phyloP scores from a whole-genome alignment of 2,888 invertebrate genomes.

The Stenotaenia linearis region DNA sequence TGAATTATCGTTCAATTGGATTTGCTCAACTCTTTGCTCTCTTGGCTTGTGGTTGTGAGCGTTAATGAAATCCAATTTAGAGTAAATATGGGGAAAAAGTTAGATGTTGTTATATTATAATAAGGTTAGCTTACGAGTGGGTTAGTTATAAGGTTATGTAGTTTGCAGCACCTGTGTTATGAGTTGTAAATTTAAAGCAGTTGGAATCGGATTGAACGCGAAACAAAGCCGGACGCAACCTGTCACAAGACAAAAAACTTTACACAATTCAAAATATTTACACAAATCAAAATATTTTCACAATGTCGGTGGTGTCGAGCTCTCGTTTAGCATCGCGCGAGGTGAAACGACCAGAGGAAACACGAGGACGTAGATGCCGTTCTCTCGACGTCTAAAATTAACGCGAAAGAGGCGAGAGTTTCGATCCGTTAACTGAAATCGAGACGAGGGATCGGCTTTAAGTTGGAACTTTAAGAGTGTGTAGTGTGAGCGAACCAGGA shows the following conservation, averaged over 20 bases:
- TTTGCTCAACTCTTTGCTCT: constrained; percentile 4
- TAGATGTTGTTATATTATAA: background rate
- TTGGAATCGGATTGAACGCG: too few species aligned
- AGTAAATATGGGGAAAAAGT: background rate
- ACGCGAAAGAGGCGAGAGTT: background rate
- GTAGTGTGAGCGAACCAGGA: background rate
- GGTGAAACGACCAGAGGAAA: too few species aligned
- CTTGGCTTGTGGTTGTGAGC: background rate
- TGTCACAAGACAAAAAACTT: too few species aligned
- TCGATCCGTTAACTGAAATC: background rate
- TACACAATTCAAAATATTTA: too few species aligned
- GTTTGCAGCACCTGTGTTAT: background rate
- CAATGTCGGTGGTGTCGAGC: too few species aligned
- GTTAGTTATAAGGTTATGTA: background rate
- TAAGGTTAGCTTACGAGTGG: too few species aligned
- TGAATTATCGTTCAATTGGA: constrained; percentile 1
- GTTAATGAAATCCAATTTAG: background rate
- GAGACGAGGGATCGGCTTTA: background rate
- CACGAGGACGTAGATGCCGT: too few species aligned
- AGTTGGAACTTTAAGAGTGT: background rate
- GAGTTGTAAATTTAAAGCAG: too few species aligned
- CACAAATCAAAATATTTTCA: too few species aligned
- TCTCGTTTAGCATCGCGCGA: too few species aligned
- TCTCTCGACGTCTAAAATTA: too few species aligned
- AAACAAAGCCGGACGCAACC: too few species aligned